Base-by-base conservation (phyloP, 1,140 invertebrate species). In the Drosophila virilis region DNA sequence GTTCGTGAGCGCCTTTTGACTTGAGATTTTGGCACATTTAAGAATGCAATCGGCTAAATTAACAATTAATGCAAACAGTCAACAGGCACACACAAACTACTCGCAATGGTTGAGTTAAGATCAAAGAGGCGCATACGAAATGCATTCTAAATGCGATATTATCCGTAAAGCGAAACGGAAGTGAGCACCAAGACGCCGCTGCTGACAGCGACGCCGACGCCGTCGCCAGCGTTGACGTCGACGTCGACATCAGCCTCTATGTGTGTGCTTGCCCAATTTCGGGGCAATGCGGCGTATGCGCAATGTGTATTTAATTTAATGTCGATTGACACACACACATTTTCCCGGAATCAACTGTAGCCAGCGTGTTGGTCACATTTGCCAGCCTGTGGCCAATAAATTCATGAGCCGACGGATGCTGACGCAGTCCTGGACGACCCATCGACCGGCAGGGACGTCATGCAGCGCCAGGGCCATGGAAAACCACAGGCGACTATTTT, bases 71-170 rank as follows among this genome's bases (percentile, higher is more conserved):
- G 61, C 54, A 58, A 40, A 38, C 33, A 37, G n/a, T 9, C 42
- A 38, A 55, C 17, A 17, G 9, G 58, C 45, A 12, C 17, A 22
- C 46, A 12, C 46, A 48, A 15, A 1, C 12, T 13, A 13, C 22
- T 45, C n/a, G 40, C 15, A 42, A 42, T 65, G 59, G 48, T 50
- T 45, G 48, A 50, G 51, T 77, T 37, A 45, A 85, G 71, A 72
- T 86, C 70, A 86, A 81, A 75, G 38, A 50, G 42, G 22, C 57
- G 74, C 62, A 61, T 66, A 58, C 66, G 68, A 43, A 72, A 76
- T 78, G 82, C 78, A 88, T 80, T 88, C 78, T 66, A 59, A 88
- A 55, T 77, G 66, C 15, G 33, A 69, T 71, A 83, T 88, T 80
- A 88, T 45, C 42, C 71, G 67, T 71, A 64, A 43, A 48, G 35